Evolutionary conservation across 37 sponge, comb jelly and placozoan genomes (phyloP).

Genomic region (Halichondria panicea): DNA sequence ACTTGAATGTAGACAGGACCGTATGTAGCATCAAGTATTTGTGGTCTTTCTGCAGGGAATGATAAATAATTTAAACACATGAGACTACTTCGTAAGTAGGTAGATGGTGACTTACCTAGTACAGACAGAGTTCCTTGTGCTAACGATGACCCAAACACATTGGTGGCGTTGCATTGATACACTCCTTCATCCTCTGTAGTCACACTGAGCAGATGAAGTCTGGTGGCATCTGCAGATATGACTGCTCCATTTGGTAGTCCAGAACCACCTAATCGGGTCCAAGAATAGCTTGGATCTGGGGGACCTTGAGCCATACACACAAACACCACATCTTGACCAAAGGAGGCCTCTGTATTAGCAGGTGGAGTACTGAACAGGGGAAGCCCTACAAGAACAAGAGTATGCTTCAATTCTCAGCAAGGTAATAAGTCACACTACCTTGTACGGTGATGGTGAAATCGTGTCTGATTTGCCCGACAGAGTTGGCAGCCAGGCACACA

Average conservation of each 20-base stretch:
- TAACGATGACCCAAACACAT: slow-evolving; percentile 14
- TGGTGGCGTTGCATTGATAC: slow-evolving; percentile 52
- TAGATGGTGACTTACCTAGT: slow-evolving; percentile 24
- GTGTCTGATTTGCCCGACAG: slow-evolving; percentile 6
- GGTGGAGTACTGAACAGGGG: slow-evolving; percentile 39
- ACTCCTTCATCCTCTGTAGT: slow-evolving; percentile 21
- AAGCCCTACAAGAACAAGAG: slow-evolving; percentile 9
- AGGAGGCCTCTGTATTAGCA: not conserved
- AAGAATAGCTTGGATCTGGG: slow-evolving; percentile 21
- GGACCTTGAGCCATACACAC: slow-evolving; percentile 35
- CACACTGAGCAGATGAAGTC: slow-evolving; percentile 15
- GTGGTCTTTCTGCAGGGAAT: not conserved
- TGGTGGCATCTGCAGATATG: not conserved
- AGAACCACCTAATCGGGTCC: slow-evolving; percentile 15
- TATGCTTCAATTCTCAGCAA: not conserved
- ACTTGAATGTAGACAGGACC: not conserved
- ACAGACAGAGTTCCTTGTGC: slow-evolving; percentile 38
- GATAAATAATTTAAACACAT: not conserved
- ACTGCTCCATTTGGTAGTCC: not conserved
- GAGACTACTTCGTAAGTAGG: not conserved
- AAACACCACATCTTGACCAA: slow-evolving; percentile 37
- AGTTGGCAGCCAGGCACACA: slow-evolving; percentile 26
- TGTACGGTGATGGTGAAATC: slow-evolving; percentile 31
- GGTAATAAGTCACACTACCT: slow-evolving; percentile 4
- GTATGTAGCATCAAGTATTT: slow-evolving; percentile 10